Evolutionary conservation across 92 coral and sea anemone species (phyloP).

Genomic region (Bergia sp.): DNA sequence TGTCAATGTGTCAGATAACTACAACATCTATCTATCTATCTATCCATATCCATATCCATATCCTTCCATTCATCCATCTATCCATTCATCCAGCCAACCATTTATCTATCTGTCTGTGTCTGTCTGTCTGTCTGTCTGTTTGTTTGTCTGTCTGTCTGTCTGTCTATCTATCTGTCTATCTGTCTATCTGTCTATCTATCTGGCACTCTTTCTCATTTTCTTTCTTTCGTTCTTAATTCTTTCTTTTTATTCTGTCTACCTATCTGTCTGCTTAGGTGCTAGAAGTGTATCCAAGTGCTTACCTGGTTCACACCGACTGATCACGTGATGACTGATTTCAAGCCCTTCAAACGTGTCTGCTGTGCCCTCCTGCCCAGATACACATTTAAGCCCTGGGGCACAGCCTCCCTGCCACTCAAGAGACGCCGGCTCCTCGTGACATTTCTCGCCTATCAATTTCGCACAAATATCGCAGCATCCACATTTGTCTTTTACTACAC

Average conservation of each 20-base stretch:
- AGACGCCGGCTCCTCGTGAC: conserved; percentile 55
- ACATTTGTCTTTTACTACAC: conserved; percentile 69
- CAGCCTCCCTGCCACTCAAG: conserved; percentile 53
- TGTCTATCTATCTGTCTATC: no score
- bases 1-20: no score
- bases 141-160: no score
- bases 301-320: conserved; percentile 74
- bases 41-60: no score
- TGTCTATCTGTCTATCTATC: no score
- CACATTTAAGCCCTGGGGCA: conserved; percentile 59
- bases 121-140: no score
- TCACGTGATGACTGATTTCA: conserved; percentile 3
- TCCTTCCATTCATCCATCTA: no score
- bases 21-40: no score
- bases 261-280: neutral
- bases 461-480: conserved; percentile 77
- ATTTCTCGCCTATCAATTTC: conserved; percentile 66
- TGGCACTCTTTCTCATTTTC: neutral
- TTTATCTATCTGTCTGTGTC: no score
- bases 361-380: conserved; percentile 46
- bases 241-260: neutral
- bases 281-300: neutral
- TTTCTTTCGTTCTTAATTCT: neutral
- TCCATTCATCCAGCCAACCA: no score
- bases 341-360: conserved; percentile 50